Conservation (phyloP, 2,113 vertebrate genomes). For the Oreochromis tanganicae region DNA sequence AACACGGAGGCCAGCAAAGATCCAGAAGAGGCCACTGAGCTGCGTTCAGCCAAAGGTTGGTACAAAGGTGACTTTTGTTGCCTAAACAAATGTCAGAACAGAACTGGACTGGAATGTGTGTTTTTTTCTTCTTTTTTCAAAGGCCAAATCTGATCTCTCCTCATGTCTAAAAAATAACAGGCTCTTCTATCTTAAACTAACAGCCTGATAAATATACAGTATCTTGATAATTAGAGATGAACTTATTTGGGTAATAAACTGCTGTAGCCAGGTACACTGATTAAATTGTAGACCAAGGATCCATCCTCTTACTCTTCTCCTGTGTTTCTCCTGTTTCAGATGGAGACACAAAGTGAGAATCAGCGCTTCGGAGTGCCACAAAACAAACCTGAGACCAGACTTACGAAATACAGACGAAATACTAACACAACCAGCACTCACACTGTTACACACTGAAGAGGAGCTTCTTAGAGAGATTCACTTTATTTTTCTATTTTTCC, state of each 20-base stretch:
- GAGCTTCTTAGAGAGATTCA: not conserved
- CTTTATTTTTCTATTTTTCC: not conserved
- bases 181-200: not conserved
- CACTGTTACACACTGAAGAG: not conserved
- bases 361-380: not conserved
- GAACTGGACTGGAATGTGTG: accelerated
- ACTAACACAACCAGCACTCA: not conserved
- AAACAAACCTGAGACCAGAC: not conserved
- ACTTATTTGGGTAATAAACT: not conserved
- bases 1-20: not conserved
- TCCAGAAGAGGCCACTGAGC: conserved; percentile 41
- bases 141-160: accelerated
- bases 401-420: not conserved
- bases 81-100: not conserved
- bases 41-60: conserved; percentile 59
- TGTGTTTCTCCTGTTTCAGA: not conserved
- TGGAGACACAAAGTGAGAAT: not conserved
- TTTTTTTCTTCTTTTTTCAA: not conserved
- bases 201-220: not conserved
- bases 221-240: not conserved
- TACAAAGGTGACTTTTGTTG: not conserved
- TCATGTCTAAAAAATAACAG: not conserved
- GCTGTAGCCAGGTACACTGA: not conserved
- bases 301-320: not conserved
- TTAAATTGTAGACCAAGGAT: not conserved